Conservation (phyloP, 2,888 invertebrate genomes). For the Dusona sp. region DNA sequence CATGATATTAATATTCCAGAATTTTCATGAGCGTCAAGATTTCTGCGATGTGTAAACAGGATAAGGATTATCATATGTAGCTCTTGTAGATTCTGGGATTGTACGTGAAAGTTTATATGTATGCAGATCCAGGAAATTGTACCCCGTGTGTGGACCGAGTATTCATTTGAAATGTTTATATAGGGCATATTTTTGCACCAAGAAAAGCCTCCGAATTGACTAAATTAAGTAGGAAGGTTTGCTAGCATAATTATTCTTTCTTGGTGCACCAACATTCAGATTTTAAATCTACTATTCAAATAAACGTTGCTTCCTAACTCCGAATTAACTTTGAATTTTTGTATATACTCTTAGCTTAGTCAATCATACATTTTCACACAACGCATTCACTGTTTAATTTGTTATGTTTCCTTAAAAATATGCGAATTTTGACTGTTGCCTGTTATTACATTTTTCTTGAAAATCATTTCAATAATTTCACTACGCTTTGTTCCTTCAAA, state of each 20-base stretch:
- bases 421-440: background rate
- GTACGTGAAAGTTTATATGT: constrained; percentile 5
- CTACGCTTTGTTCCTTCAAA: too few relatives aligned
- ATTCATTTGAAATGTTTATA: constrained; percentile 15
- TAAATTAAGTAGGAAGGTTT: constrained; percentile 40
- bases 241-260: constrained; percentile 73
- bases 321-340: constrained; percentile 63
- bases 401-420: background rate
- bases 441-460: background rate
- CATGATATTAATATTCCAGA: background rate
- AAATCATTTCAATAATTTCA: background rate
- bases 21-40: background rate
- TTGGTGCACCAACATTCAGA: constrained; percentile 49
- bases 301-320: constrained; percentile 62
- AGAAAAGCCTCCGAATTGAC: constrained; percentile 27
- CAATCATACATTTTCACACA: background rate
- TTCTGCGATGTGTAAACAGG: background rate
- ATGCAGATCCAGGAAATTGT: constrained; percentile 43
- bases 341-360: constrained; percentile 67
- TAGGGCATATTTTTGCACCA: constrained; percentile 20
- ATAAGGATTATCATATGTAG: background rate
- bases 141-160: background rate
- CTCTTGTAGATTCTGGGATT: background rate
- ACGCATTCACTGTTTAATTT: background rate
- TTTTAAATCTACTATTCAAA: constrained; percentile 75